Evolutionary conservation across 2,113 vertebrate genomes (phyloP).

Genomic region (Sander lucioperca): DNA sequence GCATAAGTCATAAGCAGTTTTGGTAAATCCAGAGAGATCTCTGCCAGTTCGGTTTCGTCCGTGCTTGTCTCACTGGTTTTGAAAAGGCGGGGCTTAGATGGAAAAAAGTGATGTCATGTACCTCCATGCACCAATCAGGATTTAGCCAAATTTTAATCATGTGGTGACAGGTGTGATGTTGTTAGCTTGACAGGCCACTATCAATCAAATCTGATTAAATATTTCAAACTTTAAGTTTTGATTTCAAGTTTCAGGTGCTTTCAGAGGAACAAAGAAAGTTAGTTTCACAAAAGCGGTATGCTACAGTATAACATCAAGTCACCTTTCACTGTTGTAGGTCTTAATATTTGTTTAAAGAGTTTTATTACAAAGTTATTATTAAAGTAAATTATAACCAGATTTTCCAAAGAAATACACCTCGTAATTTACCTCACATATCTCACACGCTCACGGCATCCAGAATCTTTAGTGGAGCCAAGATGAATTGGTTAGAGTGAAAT

Average conservation of each 20-base stretch:
- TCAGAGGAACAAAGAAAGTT: not conserved
- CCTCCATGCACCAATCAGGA: not conserved
- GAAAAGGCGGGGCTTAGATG: not conserved
- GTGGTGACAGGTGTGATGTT: not conserved
- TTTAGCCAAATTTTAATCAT: not conserved
- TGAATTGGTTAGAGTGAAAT: not conserved
- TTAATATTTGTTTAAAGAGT: not conserved
- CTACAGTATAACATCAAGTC: not conserved
- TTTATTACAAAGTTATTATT: not conserved
- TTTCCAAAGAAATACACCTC: not conserved
- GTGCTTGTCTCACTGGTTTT: not conserved
- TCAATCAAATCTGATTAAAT: not conserved
- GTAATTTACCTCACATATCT: not conserved
- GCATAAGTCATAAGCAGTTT: not conserved
- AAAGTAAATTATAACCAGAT: not conserved
- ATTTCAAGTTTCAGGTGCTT: not conserved
- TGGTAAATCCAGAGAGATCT: not conserved
- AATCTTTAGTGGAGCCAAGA: not conserved
- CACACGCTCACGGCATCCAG: not conserved
- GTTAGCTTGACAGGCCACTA: not conserved
- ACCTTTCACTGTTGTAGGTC: not conserved
- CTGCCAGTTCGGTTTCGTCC: not conserved
- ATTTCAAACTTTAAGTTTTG: not conserved
- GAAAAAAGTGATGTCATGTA: not conserved
- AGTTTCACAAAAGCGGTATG: not conserved